Evolutionary conservation across 92 coral and sea anemone genomes (phyloP), one percentile per base, ranked within the genome.

Genomic region (Phymanthus crucifer): DNA sequence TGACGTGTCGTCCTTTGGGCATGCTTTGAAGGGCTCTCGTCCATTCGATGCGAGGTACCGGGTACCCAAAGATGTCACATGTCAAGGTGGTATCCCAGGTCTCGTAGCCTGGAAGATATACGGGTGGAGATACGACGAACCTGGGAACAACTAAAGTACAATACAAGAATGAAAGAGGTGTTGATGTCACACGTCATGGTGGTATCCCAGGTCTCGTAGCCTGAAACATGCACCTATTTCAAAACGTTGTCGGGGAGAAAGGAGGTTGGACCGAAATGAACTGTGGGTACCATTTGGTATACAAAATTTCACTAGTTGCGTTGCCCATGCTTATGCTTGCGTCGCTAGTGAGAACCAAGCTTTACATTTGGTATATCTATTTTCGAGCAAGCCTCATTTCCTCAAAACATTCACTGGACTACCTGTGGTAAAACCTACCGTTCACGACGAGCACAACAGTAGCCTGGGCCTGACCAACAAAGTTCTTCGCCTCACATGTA

Each of bases 71-170:
- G 57, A 91, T 91, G 1, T 91, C 77, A 57, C 96, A 91, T 0
- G 90, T 81, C n/a, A 91, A 37, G 32, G 93, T 91, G 10, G 96
- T 91, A 29, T 91, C 91, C 96, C 96, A 91, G 16, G 81, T 76
- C 50, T 80, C 85, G 78, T 89, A 89, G 1, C 93, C 97, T 38
- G 78, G 76, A 70, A 83, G 87, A 66, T 86, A 91, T 4, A 72
- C 70, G 37, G 77, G 79, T 0, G 97, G 97, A 3, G 34, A 40
- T 38, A 78, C 32, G 24, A 86, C 89, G 72, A 91, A 86, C 61
- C 93, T 71, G 4, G 97, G 97, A 21, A 77, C 81, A 10, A 91
- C 97, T 91, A 71, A 26, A 19, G 50, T 19, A 72, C 16, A 14
- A 18, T 21, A 32, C 6, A 43, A 79, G 11, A 38, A 61, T 43